These are phyloP conservation scores for Tiliacea aurago DNA, from an alignment of 2,888 invertebrate genomes.

Conservation along the genomic window DNA sequence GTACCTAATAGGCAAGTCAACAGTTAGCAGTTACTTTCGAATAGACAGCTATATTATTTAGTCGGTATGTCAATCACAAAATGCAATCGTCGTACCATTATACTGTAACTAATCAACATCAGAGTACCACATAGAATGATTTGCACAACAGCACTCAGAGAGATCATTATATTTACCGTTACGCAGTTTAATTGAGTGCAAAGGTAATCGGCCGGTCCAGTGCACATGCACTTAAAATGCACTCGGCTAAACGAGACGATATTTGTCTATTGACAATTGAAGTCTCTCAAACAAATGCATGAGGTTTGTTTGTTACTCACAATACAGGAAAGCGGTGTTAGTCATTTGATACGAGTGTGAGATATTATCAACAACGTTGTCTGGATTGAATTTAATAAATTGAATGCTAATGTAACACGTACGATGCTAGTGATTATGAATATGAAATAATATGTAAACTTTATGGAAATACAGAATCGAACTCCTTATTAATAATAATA, in stretches of 20 bases:
- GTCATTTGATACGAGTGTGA: conserved; percentile 22
- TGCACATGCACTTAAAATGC: conserved; percentile 49
- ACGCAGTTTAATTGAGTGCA: conserved; percentile 43
- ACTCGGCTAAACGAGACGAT: conserved; percentile 33
- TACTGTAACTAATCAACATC: not conserved
- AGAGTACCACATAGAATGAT: conserved; percentile 5
- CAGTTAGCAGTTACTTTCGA: not conserved
- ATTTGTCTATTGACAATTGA: conserved; percentile 15
- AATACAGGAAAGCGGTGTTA: conserved; percentile 13
- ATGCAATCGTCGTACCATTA: not conserved
- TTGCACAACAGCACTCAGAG: conserved; percentile 14
- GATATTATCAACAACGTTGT: conserved; percentile 13
- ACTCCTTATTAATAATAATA: too few species aligned
- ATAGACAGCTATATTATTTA: not conserved
- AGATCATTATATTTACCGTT: conserved; percentile 32
- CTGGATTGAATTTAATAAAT: conserved; percentile 4
- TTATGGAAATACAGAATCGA: not conserved
- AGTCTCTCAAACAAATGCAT: conserved; percentile 7
- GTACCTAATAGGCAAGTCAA: not conserved
- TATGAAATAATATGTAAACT: conserved; percentile 14
- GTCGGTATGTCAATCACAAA: not conserved
- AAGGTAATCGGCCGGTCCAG: conserved; percentile 52
- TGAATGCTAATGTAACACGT: conserved; percentile 18
- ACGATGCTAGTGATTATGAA: conserved; percentile 7
- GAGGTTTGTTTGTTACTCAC: conserved; percentile 3